Evolutionary conservation across 2,888 invertebrate genomes (phyloP), one percentile per base, ranked within the genome.

Genomic region (Sarcophaga rosellei): DNA sequence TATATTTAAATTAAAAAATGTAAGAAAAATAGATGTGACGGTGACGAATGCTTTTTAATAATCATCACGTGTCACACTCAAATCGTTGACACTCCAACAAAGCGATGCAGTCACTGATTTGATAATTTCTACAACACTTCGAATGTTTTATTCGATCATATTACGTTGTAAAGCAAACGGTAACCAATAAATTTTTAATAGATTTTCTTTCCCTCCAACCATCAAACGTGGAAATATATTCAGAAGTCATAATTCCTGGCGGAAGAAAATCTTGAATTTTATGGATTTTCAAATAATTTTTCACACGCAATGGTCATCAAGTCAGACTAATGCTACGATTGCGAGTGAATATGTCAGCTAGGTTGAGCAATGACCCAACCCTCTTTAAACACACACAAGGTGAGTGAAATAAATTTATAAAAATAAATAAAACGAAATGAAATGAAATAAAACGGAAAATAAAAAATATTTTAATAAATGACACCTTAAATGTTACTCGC

Each of bases 341-440:
- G 65, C 79, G 21, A 75, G 35, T 10, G 35, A 75, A 72, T 70
- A 47, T 57, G 61, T 53, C 6, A n/a, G 10, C 10, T 44, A 61
- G 23, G 17, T 21, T 20, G n/a, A 68, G 53, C 53, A 72, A 6
- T 47, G 69, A 78, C 77, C 80, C 80, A 84, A 84, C 86, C 86
- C 77, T 61, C n/a, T 12, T 17, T 21, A 35, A 61, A 62, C 76
- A 69, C 17, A 81, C 2, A 35, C 35, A 35, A 35, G 35, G 35
- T 35, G 61, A 57, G 23, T 17, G 12, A 70, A 70, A 75, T 65
- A 44, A 66, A 59, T 73, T 21, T 53, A n/a, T 44, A 4, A 65
- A 68, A 80, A 21, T 59, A 66, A 80, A 65, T 21, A 23, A 25
- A 80, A 59, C 10, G 44, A 57, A 66, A 73, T 73, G 44, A 57